phyloP scores from a whole-genome alignment of 2,797 vertebrate species.

The Hylomyscus alleni region DNA sequence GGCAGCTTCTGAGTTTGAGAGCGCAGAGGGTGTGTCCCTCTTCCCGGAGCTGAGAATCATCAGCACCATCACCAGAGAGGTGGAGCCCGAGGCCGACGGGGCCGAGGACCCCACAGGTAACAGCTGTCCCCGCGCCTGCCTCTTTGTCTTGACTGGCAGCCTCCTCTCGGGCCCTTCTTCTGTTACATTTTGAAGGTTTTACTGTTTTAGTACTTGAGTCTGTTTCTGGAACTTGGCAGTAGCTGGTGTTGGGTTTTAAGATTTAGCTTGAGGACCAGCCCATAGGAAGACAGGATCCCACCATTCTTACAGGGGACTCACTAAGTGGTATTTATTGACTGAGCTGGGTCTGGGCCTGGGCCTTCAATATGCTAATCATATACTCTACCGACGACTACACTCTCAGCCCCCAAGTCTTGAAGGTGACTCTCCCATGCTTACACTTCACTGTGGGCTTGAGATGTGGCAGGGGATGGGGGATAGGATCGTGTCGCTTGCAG shows the following conservation, averaged over 20 bases:
- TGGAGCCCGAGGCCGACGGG: constrained; percentile 93
- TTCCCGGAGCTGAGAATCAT: constrained; percentile 98
- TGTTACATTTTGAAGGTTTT: neutral
- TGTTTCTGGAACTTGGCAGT: neutral
- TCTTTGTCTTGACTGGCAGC: accelerated
- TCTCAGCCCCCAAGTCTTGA: neutral
- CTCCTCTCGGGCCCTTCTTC: accelerated
- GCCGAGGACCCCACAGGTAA: constrained; percentile 97
- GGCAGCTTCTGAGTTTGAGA: constrained; percentile 96
- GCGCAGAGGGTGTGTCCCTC: constrained; percentile 94
- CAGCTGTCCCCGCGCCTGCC: too few species aligned
- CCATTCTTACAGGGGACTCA: accelerated
- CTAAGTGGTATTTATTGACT: too few species aligned
- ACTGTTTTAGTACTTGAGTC: neutral
- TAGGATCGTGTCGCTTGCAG: neutral
- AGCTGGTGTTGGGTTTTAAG: neutral
- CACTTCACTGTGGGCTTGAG: neutral
- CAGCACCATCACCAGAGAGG: constrained; percentile 97
- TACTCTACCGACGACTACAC: too few species aligned
- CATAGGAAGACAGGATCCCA: neutral
- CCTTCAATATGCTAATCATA: neutral
- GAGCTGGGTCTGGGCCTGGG: neutral
- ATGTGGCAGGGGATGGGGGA: accelerated
- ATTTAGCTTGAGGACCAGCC: neutral
- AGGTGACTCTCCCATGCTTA: accelerated